Percentiles rank a stretch among this genome's conserved stretches.
phyloP scores from a whole-genome alignment of 2,113 vertebrate species.

The Malurus melanocephalus region DNA sequence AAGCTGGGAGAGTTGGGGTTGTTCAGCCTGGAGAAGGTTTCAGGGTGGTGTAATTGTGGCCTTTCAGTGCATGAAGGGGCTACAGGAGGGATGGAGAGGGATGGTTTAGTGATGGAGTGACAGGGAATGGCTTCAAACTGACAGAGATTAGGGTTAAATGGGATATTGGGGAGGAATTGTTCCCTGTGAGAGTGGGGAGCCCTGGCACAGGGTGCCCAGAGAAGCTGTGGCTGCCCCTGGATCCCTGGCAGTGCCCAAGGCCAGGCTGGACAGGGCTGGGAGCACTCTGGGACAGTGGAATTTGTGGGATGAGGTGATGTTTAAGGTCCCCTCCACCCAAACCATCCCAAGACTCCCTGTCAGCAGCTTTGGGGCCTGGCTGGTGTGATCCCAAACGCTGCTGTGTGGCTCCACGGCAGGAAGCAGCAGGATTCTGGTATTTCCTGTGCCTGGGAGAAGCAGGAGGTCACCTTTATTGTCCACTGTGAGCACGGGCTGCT shows the following conservation, averaged over 20 bases:
- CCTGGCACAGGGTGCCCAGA: not conserved
- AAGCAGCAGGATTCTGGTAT: conserved; percentile 4
- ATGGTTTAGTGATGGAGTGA: accelerated
- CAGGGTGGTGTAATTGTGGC: accelerated
- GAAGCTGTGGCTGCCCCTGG: no score
- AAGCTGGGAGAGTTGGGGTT: not conserved
- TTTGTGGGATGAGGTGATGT: accelerated
- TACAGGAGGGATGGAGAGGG: not conserved
- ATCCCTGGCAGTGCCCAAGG: not conserved
- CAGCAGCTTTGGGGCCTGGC: not conserved
- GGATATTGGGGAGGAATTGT: accelerated
- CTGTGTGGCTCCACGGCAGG: not conserved
- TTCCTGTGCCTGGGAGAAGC: not conserved
- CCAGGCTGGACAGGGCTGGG: accelerated
- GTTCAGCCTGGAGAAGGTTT: not conserved
- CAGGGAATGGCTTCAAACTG: not conserved
- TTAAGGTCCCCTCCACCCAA: not conserved
- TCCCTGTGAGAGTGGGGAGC: not conserved
- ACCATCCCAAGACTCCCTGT: accelerated
- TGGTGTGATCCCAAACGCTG: not conserved
- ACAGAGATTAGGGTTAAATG: accelerated
- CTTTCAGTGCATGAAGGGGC: accelerated
- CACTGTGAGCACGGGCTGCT: accelerated
- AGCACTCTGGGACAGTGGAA: accelerated
- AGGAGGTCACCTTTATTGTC: not conserved